Evolutionary conservation across 1,140 invertebrate species (phyloP).

Genomic region (Galleria mellonella): DNA sequence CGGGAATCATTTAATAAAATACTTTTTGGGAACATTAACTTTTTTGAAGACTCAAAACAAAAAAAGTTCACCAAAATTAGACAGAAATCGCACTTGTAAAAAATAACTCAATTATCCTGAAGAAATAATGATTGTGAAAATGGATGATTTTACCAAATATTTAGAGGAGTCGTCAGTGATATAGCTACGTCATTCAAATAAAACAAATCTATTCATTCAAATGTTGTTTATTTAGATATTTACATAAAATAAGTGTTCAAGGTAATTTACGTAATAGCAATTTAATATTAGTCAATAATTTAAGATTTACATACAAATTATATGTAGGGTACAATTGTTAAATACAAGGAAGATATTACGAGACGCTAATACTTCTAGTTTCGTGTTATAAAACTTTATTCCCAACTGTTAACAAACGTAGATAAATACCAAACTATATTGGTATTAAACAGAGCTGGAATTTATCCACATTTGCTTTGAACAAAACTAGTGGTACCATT

Average conservation of each 20-base stretch:
- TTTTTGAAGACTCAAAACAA: too few relatives aligned
- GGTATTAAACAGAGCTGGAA: neutral
- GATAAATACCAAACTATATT: neutral
- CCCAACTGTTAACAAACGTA: too few relatives aligned
- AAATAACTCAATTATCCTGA: too few relatives aligned
- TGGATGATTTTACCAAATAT: too few relatives aligned
- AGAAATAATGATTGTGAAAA: too few relatives aligned
- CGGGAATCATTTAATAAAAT: too few relatives aligned
- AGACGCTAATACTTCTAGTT: neutral
- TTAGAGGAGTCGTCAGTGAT: too few relatives aligned
- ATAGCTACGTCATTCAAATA: slow-evolving; percentile 15
- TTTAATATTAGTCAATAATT: slow-evolving; percentile 58
- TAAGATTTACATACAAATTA: slow-evolving; percentile 46
- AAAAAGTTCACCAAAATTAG: too few relatives aligned
- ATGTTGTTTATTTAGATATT: slow-evolving; percentile 55
- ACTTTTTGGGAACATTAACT: too few relatives aligned
- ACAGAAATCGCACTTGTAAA: too few relatives aligned
- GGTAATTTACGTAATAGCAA: slow-evolving; percentile 51
- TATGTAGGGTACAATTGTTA: slow-evolving; percentile 17
- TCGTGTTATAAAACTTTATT: too few relatives aligned
- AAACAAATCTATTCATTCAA: slow-evolving; percentile 42
- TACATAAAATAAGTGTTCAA: slow-evolving; percentile 62
- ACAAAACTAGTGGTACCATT: neutral
- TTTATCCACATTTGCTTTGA: too few relatives aligned
- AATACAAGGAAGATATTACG: slow-evolving; percentile 12